Evolutionary conservation across 2,888 invertebrate species (phyloP), one percentile per base, ranked within the genome.

Genomic region (Alsophila aescularia): DNA sequence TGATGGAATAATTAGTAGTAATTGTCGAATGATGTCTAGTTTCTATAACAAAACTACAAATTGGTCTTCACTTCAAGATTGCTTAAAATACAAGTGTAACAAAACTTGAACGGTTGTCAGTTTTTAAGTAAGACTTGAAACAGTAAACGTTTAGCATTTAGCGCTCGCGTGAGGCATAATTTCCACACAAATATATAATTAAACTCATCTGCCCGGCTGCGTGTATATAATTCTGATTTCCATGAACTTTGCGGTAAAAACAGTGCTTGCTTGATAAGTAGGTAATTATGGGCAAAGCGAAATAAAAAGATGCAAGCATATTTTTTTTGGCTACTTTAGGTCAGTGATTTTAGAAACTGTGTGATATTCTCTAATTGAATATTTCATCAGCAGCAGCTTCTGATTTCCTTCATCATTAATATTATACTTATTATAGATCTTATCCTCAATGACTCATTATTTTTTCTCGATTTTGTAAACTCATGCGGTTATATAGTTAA

Each of bases 141-240:
- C 42, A 16, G 16, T n/a, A 32, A 34, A 21, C 37, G 36, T 48
- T 41, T 32, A 42, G 40, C 53, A 36, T 47, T 51, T 39, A 52
- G 12, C 42, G 15, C 14, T 39, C 44, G 51, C 51, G 43, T 53
- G 52, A 36, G 36, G 27, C 36, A 24, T 39, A 43, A 14, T 43
- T 44, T 44, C 29, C 15, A 52, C 24, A 45, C 36, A 48, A 43
- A 42, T 24, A 15, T 48, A 52, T 34, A 34, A 45, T 52, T 41
- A 29, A 53, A 29, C 37, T 13, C 37, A 49, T 49, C 48, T 53
- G 53, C 34, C 32, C 29, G 32, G 14, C 10, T 61, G 64, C 72
- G 70, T 72, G 72, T 51, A 12, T 53, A 50, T 72, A 70, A 72
- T 72, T 66, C 41, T 9, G 29, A 54, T 62, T 67, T 61, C 70